Base-by-base conservation (phyloP, 64 coral and sea anemone species). In the Porites lutea region DNA sequence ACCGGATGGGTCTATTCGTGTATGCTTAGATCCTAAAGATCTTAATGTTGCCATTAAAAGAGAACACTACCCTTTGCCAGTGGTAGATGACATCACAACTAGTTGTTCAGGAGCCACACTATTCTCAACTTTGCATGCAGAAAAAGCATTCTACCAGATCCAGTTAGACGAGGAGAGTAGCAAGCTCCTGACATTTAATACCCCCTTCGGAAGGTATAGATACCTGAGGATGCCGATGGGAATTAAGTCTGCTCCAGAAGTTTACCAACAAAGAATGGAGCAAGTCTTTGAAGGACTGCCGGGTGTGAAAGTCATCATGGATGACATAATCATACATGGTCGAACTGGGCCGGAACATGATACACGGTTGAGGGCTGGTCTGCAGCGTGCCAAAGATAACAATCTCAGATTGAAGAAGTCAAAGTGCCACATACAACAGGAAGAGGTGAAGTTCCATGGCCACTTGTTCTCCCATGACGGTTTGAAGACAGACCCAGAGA, bases 61-160 rank as follows among this genome's bases (percentile, higher is more conserved):
- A 58, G 92, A 89, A 82, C 86, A 94, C 76, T 88, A 52, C 48
- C 91, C 72, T 49, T 48, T 94, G 12, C 86, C 87, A 46, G 89
- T 87, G 16, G 78, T 94, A 3, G 85, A 93, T 19, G 86, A 94
- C 27, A 88, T 93, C 20, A 75, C 87, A n/a, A 52, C 77, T 19
- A 70, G 70, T 54, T 20, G 75, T 44, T 11, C 74, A 48, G 79
- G 79, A 69, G 78, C 75, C 15, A 83, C 73, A 21, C 65, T 44
- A 37, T 94, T 94, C 59, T 72, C 76, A 69, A 89, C 65, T 12
- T 54, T 94, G 5, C 77, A 94, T 19, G 92, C 92, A 78, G 58
- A 64, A 43, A 71, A 70, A 4, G 92, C 43, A 9, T 94, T 70
- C 21, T 94, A 62, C 55, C 27, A 37, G 27, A 37, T 37, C 27